Evolutionary conservation across 2,113 vertebrate genomes (phyloP).

Genomic region (Pteropus alecto): DNA sequence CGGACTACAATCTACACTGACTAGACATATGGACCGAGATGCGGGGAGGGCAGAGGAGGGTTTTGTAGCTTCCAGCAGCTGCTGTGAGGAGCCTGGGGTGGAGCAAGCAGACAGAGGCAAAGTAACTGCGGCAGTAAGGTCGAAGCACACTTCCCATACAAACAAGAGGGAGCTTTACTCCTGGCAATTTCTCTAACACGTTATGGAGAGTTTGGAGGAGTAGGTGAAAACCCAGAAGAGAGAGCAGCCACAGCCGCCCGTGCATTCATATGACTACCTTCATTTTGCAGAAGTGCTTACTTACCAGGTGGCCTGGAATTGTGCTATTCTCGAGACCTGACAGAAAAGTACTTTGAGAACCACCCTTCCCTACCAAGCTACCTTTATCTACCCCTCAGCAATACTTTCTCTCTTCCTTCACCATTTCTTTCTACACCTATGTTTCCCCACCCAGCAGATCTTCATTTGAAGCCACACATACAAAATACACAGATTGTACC

Average conservation of each 20-base stretch:
- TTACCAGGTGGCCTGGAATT: not conserved
- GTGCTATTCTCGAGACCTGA: not conserved
- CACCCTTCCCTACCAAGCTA: not conserved
- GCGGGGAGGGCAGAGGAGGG: not conserved
- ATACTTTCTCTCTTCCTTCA: not conserved
- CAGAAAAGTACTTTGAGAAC: not conserved
- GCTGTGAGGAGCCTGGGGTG: constrained; percentile 4
- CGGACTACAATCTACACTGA: not conserved
- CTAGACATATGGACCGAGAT: not conserved
- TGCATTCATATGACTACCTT: accelerated
- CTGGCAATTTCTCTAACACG: not conserved
- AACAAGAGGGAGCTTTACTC: not conserved
- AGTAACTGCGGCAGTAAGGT: not conserved
- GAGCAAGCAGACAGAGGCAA: not conserved
- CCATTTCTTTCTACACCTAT: not conserved
- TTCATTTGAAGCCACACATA: not conserved
- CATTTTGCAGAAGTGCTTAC: not conserved
- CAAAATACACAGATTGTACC: not conserved
- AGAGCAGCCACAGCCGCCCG: not conserved
- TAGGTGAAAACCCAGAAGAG: not conserved
- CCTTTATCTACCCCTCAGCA: not conserved
- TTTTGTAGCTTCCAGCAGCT: constrained; percentile 52
- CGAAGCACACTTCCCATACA: accelerated
- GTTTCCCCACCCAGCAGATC: not conserved
- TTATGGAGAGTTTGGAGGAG: not conserved